Percentiles rank a stretch among this genome's conserved stretches.
Conservation (phyloP, 2,888 invertebrate genomes). For the Odontothrips loti region DNA sequence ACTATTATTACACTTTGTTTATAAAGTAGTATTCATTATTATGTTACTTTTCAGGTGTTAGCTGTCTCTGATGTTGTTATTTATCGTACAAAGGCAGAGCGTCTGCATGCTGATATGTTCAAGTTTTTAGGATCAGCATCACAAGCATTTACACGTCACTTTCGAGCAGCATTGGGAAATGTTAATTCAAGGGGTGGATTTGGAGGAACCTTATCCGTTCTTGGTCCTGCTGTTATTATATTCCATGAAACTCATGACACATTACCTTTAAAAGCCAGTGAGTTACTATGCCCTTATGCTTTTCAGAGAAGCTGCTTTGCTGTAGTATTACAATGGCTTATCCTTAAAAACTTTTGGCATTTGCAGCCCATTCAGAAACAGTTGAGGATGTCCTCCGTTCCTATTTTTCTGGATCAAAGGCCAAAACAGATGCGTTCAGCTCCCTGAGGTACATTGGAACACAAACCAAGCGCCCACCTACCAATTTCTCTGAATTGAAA, state of each 20-base stretch:
- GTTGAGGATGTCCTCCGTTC: constrained; percentile 57
- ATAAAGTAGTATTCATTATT: background rate
- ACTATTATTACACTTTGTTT: background rate
- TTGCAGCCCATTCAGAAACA: constrained; percentile 53
- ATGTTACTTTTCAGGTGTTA: constrained; percentile 53
- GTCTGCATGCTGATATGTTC: constrained; percentile 70
- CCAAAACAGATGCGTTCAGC: constrained; percentile 67
- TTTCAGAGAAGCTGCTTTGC: background rate
- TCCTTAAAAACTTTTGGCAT: constrained; percentile 34
- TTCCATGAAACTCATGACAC: constrained; percentile 77
- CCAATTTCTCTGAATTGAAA: constrained; percentile 59
- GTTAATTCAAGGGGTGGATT: constrained; percentile 47
- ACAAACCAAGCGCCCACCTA: constrained; percentile 52
- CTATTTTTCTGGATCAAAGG: constrained; percentile 58
- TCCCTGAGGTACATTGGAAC: constrained; percentile 65
- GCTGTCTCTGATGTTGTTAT: constrained; percentile 77
- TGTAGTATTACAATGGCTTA: background rate
- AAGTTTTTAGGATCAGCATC: constrained; percentile 73
- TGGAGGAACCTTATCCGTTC: constrained; percentile 50
- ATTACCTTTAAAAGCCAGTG: constrained; percentile 57
- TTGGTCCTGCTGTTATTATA: constrained; percentile 71
- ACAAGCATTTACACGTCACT: constrained; percentile 67
- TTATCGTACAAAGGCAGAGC: constrained; percentile 69
- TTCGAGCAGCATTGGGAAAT: constrained; percentile 55
- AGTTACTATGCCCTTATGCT: constrained; percentile 40